A percentile compares a stretch with the other conserved stretches of the same genome.
phyloP scores from a whole-genome alignment of 1,140 invertebrate species.

The Battus philenor region DNA sequence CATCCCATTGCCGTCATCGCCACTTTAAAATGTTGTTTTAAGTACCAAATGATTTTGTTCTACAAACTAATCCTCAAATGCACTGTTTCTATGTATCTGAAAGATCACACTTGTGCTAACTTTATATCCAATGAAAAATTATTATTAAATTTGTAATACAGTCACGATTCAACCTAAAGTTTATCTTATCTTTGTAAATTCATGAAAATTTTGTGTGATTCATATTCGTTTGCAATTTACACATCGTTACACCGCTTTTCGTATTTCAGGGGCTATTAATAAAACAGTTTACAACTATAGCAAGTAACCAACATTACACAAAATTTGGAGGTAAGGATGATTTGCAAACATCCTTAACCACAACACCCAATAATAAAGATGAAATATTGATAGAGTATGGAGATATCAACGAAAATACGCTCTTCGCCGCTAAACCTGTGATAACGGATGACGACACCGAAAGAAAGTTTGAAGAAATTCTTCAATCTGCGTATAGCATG shows the following conservation, averaged over 20 bases:
- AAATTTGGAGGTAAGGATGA: conserved; percentile 47
- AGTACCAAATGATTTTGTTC: conserved; percentile 3
- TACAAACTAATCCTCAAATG: background rate
- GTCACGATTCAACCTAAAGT: no score
- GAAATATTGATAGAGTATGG: conserved; percentile 65
- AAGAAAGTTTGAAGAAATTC: conserved; percentile 58
- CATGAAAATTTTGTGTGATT: no score
- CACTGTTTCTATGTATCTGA: conserved; percentile 5
- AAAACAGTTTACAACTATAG: conserved; percentile 65
- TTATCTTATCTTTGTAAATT: no score
- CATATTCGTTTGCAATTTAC: no score
- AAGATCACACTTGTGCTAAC: background rate
- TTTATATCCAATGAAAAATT: no score
- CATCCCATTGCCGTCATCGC: conserved; percentile 16
- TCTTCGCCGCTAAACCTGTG: conserved; percentile 50
- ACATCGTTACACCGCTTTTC: no score
- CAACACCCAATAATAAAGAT: conserved; percentile 44
- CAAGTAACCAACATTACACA: conserved; percentile 61
- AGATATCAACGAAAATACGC: conserved; percentile 43
- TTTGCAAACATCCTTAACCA: conserved; percentile 50
- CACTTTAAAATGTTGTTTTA: conserved; percentile 4
- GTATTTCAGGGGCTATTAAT: conserved; percentile 68
- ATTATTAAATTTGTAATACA: no score
- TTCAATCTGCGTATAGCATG: conserved; percentile 42
- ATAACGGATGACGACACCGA: conserved; percentile 58